Evolutionary conservation across 2,113 vertebrate genomes (phyloP), one percentile per base, ranked within the genome.

Genomic region (Megalops atlanticus): DNA sequence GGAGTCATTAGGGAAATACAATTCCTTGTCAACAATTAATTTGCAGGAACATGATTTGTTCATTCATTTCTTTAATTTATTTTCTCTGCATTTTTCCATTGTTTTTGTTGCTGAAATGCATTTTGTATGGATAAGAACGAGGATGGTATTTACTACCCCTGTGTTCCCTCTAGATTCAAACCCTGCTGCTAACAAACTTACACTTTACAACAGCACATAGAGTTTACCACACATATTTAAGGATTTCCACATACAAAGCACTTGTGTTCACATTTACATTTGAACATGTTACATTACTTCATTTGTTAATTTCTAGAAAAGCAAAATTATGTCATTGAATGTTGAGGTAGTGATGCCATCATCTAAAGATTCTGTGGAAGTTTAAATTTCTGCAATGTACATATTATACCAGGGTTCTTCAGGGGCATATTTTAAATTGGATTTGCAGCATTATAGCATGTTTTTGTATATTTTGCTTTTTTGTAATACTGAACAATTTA

Each of bases 261-360:
- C 91, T 93, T 93, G 93, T 92, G 91, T 93, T 91, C 80, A 92
- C 87, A 24, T 89, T 86, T 91, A 92, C 89, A 91, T 91, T 92
- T 91, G 81, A 92, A 93, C 89, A 93, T 90, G 81, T 78, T 89
- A 92, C 90, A 92, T 90, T 89, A 92, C 88, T 88, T 81, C 78
- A 88, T 88, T 84, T 82, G 82, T 49, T 33, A 49, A 45, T 75
- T 31, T 76, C 15, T 58, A 27, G 18, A 70, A 27, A 36, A 79
- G 40, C 77, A 68, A 82, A 86, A 80, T 81, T 84, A 78, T 78
- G 74, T 86, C 74, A 72, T 79, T 86, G 81, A 87, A 80, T 49
- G 84, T 82, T 71, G 88, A 92, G 85, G 86, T 90, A 87, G 86
- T 87, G 87, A 80, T 78, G 85, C 73, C 74, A 68, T 82, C 77